phyloP scores from a whole-genome alignment of 1,140 invertebrate genomes.

The Psix sp. region DNA sequence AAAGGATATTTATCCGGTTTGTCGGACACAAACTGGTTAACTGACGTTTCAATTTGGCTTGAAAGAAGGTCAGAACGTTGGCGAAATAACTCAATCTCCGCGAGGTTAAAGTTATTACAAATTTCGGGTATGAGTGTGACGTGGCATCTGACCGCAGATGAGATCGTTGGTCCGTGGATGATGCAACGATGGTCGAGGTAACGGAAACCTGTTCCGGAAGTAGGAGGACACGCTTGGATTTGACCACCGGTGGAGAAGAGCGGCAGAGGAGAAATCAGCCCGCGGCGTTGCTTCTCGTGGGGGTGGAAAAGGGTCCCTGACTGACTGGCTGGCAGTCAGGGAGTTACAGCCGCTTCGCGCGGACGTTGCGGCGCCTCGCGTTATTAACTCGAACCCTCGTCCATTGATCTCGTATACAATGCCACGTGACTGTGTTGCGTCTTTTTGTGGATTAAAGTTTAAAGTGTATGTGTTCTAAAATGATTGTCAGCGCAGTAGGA shows the following conservation, averaged over 20 bases:
- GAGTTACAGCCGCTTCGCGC: conserved; percentile 69
- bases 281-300: conserved; percentile 62
- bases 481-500: no score
- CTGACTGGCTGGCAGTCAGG: conserved; percentile 69
- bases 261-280: conserved; percentile 40
- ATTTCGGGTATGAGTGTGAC: conserved; percentile 22
- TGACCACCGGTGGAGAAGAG: conserved; percentile 44
- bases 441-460: no score
- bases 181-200: conserved; percentile 42
- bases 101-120: conserved; percentile 17
- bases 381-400: neutral
- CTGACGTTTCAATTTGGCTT: neutral
- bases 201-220: conserved; percentile 43
- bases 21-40: no score
- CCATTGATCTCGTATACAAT: conserved; percentile 31
- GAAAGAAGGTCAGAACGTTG: neutral
- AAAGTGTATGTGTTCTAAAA: no score
- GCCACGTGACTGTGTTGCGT: conserved; percentile 34
- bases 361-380: conserved; percentile 53
- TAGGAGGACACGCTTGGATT: conserved; percentile 54
- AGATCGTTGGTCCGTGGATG: conserved; percentile 40
- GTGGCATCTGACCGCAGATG: conserved; percentile 16
- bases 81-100: conserved; percentile 4
- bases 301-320: conserved; percentile 69
- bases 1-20: no score